These are phyloP conservation scores for Venustoraphidia nigricollis DNA, from an alignment of 2,888 invertebrate genomes.

Conservation along the genomic window DNA sequence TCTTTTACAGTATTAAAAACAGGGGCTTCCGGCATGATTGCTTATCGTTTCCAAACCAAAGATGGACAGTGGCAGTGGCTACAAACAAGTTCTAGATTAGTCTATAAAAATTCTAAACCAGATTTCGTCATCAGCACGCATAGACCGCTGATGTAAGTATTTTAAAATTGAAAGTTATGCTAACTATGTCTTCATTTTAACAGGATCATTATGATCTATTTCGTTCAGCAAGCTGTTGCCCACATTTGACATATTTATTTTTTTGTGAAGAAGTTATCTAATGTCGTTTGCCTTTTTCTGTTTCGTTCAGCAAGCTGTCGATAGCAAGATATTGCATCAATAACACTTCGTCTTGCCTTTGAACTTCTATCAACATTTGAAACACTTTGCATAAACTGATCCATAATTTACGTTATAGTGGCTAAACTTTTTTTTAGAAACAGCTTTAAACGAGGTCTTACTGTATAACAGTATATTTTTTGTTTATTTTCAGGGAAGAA, in stretches of 20 bases:
- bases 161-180: background rate
- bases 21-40: constrained; percentile 97
- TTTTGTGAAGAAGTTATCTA: no score
- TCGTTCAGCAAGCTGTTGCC: no score
- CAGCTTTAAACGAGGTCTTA: background rate
- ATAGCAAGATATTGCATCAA: no score
- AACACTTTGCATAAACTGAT: no score
- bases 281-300: no score
- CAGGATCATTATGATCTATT: background rate
- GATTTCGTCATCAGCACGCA: constrained; percentile 99
- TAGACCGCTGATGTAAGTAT: constrained; percentile 86
- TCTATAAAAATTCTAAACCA: constrained; percentile 98
- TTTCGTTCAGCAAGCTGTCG: no score
- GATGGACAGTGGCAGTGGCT: constrained; percentile 95
- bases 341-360: no score
- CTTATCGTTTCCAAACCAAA: constrained; percentile 92
- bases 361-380: no score
- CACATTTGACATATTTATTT: no score
- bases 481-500: constrained; percentile 69
- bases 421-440: no score
- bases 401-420: no score
- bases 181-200: background rate
- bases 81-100: constrained; percentile 90
- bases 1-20: constrained; percentile 80
- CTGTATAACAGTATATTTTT: background rate